These are phyloP conservation scores for Heliconius ismenius DNA, from an alignment of 2,888 invertebrate genomes.

Conservation along the genomic window DNA sequence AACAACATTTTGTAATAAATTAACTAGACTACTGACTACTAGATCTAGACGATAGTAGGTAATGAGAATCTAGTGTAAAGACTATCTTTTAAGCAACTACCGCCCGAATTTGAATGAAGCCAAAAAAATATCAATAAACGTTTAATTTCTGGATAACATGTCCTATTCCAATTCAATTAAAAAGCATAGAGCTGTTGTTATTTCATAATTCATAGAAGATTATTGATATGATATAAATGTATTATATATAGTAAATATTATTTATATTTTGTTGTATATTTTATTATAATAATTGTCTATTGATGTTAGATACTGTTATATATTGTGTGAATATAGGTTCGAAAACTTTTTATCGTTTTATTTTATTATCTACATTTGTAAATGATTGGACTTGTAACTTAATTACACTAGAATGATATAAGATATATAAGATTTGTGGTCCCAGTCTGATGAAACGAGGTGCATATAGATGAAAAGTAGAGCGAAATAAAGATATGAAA, in stretches of 20 bases:
- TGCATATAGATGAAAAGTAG: neutral
- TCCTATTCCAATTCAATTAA: too few species aligned
- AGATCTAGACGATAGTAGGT: too few species aligned
- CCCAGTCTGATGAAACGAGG: neutral
- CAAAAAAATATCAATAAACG: too few species aligned
- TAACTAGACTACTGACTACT: too few species aligned
- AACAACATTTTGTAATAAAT: too few species aligned
- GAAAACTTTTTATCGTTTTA: neutral
- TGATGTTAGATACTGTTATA: conserved; percentile 10
- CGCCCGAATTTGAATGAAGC: too few species aligned
- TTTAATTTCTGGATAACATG: too few species aligned
- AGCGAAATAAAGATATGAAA: neutral
- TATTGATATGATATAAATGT: too few species aligned
- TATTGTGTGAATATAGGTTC: conserved; percentile 7
- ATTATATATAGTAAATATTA: neutral
- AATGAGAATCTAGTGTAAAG: too few species aligned
- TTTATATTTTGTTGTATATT: conserved; percentile 2
- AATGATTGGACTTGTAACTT: neutral
- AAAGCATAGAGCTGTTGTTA: too few species aligned
- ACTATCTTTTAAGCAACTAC: too few species aligned
- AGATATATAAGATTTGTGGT: neutral
- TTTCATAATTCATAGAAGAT: too few species aligned
- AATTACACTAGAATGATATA: neutral
- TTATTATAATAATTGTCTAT: neutral
- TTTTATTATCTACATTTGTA: neutral